Evolutionary conservation across 2,888 invertebrate genomes (phyloP), one percentile per base, ranked within the genome.

Genomic region (Ctena decussata): DNA sequence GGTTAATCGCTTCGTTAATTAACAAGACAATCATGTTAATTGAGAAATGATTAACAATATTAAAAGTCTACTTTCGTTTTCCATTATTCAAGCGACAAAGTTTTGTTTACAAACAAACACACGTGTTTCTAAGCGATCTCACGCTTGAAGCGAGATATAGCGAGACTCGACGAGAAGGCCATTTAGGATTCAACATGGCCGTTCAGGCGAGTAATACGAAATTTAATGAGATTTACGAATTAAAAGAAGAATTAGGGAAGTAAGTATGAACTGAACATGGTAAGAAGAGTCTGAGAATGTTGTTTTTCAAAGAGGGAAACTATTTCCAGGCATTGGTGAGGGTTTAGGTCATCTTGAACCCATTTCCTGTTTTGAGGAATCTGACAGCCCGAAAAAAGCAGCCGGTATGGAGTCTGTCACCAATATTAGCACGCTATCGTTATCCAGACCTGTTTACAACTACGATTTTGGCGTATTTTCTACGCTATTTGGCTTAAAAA

Each of bases 201-300:
- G 94, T 96, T 91, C 96, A 94, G 91, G 94, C 95, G 86, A 92
- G 98, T 96, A 98, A 98, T 97, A 99, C 99, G 96, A 98, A 99
- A 96, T 99, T 99, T 97, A 99, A 98, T 96, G 99, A 99, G 97
- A 99, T 99, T 97, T 99, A 99, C 97, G 99, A 99, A 96, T 97
- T 99, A 94, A 99, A 99, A 97, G 99, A 99, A 97, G 99, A 99
- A 97, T 97, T 99, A 96, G 99, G 99, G 96, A 99, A 99, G 98
- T 98, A 97, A 97, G 98, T 98, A 96, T 82, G 15, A 46, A 35
- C 15, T 49, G 35, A 35, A 69, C 12, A 15, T 8, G 18, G 1
- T 35, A 30, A 35, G 12, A n/a, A 1, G 21, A 3, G 21, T 74
- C 32, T 35, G 32, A 49, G 11, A 11, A 5, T 44, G 27, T 27